Evolutionary conservation across 2,888 invertebrate species (phyloP), one percentile per base, ranked within the genome.

Genomic region (Lapara coniferarum): DNA sequence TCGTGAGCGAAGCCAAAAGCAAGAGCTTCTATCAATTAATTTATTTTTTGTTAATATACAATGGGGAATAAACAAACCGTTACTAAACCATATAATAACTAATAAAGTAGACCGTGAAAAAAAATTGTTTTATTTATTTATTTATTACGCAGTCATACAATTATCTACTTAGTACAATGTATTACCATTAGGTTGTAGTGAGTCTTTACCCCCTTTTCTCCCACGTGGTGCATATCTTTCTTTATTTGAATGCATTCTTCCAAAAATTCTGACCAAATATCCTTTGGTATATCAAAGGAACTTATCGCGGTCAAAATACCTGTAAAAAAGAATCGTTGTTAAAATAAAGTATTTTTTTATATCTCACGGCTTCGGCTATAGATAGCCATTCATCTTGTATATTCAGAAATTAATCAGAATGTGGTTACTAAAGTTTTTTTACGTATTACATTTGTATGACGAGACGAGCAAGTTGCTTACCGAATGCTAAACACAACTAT

Each of bases 101-200:
- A 7, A 37, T 2, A 37, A 37, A 37, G 7, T 37, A 37, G 37
- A 37, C 0, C 5, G 8, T 37, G 8, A 37, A 51, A 13, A 12
- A 10, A 51, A 13, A 13, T 16, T 53, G 19, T 10, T 19, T 10
- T 2, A 55, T 55, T 55, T 2, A 13, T 16, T 53, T 10, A 2
- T 19, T 10, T 2, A 55, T 55, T 55, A 19, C 19, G 7, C 10
- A 55, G 19, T 10, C 12, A 19, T 19, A 53, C 5, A 53, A 10
- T 25, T 37, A 6, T 37, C 19, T 63, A 69, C 53, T 69, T 68
- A 19, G 37, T 30, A 66, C 69, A 69, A n/a, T 63, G 44, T 14
- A 66, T 44, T 14, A 66, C 16, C 16, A 69, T 30, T 14, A 69
- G n/a, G 53, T 77, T 72, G 5, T 75, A 68, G 2, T 57, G 71